Evolutionary conservation across 1,140 invertebrate species (phyloP).

Genomic region (Platorchestia sp.): DNA sequence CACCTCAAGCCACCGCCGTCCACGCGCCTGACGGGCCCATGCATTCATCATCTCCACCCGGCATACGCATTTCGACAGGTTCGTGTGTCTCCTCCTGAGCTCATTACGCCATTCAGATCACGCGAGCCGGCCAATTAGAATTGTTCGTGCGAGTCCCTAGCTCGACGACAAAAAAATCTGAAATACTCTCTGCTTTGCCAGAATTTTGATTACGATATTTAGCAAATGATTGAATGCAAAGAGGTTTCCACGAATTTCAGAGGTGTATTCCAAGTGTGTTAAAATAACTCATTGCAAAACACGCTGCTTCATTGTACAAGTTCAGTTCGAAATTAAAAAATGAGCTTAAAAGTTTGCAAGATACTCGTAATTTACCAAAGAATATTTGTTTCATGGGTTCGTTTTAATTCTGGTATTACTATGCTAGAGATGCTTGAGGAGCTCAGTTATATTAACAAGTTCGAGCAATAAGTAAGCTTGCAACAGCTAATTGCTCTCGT

Average conservation of each 20-base stretch:
- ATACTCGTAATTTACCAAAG: not conserved
- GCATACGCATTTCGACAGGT: not conserved
- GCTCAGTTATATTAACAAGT: not conserved
- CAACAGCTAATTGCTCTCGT: not conserved
- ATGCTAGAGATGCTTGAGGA: not conserved
- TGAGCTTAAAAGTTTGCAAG: not conserved
- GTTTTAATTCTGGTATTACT: not conserved
- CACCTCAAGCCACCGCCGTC: not conserved
- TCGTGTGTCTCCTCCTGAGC: not conserved
- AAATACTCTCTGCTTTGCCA: not conserved
- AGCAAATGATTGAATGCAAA: not conserved
- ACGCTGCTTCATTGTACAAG: no score
- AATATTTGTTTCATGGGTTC: not conserved
- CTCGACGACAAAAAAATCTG: not conserved
- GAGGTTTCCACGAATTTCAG: not conserved
- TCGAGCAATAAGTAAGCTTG: not conserved
- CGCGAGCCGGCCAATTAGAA: not conserved
- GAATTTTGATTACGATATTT: not conserved
- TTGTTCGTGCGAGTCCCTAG: not conserved
- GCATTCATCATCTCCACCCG: not conserved
- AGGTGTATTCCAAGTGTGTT: not conserved
- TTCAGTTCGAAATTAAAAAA: no score
- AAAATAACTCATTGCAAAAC: no score
- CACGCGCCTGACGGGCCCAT: not conserved
- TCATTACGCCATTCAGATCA: conserved; percentile 1